Conservation (phyloP, 92 coral and sea anemone genomes). For the Epizoanthus rinbou region DNA sequence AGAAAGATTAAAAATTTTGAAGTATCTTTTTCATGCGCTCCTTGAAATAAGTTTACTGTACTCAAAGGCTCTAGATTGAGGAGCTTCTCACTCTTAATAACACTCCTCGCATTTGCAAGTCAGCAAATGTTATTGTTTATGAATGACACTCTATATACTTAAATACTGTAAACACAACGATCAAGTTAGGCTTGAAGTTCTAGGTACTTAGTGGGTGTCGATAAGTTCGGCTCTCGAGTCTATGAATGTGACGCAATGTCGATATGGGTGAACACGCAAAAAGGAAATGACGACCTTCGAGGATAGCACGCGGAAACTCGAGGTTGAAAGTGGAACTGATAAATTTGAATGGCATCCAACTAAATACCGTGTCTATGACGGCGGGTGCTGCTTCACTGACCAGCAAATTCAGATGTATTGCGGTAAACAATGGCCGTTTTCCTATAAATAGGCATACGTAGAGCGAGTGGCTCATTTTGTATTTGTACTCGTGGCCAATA, state of each 20-base stretch:
- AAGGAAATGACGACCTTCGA: constrained; percentile 29
- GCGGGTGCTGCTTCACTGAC: constrained; percentile 35
- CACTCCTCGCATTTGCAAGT: neutral
- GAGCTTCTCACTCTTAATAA: neutral
- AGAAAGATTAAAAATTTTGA: neutral
- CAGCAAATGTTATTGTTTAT: neutral
- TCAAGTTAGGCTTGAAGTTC: neutral
- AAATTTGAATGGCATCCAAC: constrained; percentile 20
- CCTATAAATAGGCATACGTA: constrained; percentile 41
- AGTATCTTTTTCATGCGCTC: neutral
- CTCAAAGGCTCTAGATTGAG: neutral
- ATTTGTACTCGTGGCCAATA: constrained; percentile 38
- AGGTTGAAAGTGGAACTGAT: constrained; percentile 10
- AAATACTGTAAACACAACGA: constrained; percentile 27
- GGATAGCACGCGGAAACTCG: constrained; percentile 13
- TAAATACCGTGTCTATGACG: neutral
- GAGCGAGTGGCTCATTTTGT: constrained; percentile 5
- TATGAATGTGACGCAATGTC: constrained; percentile 1
- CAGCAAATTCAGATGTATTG: neutral
- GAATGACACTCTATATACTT: neutral
- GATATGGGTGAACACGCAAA: neutral
- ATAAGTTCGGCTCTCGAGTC: neutral
- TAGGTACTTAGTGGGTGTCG: neutral
- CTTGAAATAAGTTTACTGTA: neutral
- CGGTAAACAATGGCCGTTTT: neutral